phyloP scores from a whole-genome alignment of 2,888 invertebrate genomes.

The Cephalotes varians region DNA sequence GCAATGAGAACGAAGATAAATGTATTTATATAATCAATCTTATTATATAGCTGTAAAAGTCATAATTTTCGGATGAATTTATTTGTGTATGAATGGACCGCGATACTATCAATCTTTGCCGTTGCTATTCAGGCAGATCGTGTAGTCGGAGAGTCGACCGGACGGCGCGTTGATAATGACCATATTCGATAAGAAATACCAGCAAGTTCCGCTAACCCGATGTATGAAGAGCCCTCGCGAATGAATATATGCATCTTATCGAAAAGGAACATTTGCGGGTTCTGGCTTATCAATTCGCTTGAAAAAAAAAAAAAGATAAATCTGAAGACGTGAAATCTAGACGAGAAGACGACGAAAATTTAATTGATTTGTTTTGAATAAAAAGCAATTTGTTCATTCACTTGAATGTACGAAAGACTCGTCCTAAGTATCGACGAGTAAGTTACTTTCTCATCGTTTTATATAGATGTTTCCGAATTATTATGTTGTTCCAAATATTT shows the following conservation, averaged over 20 bases:
- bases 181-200: slow-evolving; percentile 61
- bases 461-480: not conserved
- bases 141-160: slow-evolving; percentile 72
- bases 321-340: not conserved
- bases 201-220: slow-evolving; percentile 42
- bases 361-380: slow-evolving; percentile 1
- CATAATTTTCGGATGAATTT: slow-evolving; percentile 39
- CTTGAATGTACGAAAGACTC: not conserved
- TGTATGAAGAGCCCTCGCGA: slow-evolving; percentile 34
- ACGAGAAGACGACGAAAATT: not conserved
- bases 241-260: slow-evolving; percentile 40
- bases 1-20: not conserved
- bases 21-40: not conserved
- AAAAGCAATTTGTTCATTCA: not conserved
- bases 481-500: not conserved
- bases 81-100: slow-evolving; percentile 59
- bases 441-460: not conserved
- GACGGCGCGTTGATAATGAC: slow-evolving; percentile 68
- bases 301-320: not conserved
- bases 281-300: not conserved
- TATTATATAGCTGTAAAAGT: not conserved
- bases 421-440: not conserved
- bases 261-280: slow-evolving; percentile 38
- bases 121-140: slow-evolving; percentile 71
- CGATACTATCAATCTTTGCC: slow-evolving; percentile 64